A percentile compares a stretch with the other conserved stretches of the same genome.
phyloP scores from a whole-genome alignment of 92 coral and sea anemone species.

The Ricordea florida region DNA sequence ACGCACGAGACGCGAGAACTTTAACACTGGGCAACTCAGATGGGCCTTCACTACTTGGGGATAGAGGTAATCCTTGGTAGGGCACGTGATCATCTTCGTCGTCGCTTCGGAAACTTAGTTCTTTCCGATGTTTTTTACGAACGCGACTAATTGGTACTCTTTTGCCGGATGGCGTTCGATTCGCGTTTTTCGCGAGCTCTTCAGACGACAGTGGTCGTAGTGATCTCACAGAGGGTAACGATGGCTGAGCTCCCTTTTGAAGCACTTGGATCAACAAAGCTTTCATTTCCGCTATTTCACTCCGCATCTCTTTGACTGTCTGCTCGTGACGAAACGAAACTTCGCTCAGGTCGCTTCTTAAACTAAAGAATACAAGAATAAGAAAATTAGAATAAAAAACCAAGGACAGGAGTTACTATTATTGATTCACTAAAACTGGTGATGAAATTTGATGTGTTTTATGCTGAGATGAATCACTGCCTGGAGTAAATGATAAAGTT shows the following conservation, averaged over 20 bases:
- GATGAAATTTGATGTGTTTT: too few species aligned
- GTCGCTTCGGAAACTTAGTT: slow-evolving; percentile 37
- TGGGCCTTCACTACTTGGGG: slow-evolving; percentile 3
- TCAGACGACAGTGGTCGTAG: slow-evolving; percentile 6
- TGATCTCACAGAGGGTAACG: slow-evolving; percentile 9
- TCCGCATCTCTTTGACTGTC: slow-evolving; percentile 66
- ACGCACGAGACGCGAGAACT: slow-evolving; percentile 27
- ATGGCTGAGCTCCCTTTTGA: slow-evolving; percentile 12
- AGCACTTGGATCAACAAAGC: slow-evolving; percentile 61
- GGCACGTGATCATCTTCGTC: slow-evolving; percentile 62
- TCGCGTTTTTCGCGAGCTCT: background rate
- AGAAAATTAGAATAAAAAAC: background rate
- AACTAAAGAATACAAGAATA: slow-evolving; percentile 30
- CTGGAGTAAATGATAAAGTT: too few species aligned
- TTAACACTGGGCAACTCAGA: slow-evolving; percentile 50
- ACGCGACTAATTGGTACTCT: slow-evolving; percentile 27
- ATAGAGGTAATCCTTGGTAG: slow-evolving; percentile 72
- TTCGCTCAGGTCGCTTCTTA: slow-evolving; percentile 70
- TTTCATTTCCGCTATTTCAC: slow-evolving; percentile 92
- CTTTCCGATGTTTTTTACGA: slow-evolving; percentile 51
- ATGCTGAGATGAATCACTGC: too few species aligned
- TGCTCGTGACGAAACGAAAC: slow-evolving; percentile 73
- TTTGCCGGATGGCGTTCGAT: slow-evolving; percentile 35
- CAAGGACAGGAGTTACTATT: too few species aligned
- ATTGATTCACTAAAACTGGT: too few species aligned